Evolutionary conservation across 2,888 invertebrate species (phyloP).

Genomic region (Acheta domesticus): DNA sequence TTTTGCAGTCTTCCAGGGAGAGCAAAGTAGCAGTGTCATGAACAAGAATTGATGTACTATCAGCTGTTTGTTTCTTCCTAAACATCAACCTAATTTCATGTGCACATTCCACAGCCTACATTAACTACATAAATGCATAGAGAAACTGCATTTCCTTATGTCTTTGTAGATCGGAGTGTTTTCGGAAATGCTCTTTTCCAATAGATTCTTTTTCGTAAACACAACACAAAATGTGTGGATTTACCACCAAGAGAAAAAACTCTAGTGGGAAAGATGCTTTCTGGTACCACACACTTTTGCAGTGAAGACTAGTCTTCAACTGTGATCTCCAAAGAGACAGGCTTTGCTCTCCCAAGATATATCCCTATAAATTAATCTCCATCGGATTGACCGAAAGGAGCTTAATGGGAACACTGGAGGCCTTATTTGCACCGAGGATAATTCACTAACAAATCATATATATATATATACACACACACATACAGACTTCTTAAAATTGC

Average conservation of each 20-base stretch:
- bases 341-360: conserved; percentile 31
- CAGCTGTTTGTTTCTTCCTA: background rate
- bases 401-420: conserved; percentile 8
- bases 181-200: conserved; percentile 87
- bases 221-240: conserved; percentile 73
- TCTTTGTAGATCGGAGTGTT: conserved; percentile 66
- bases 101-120: background rate
- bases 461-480: background rate
- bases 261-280: conserved; percentile 39
- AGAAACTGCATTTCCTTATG: conserved; percentile 26
- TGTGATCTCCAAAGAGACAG: conserved; percentile 33
- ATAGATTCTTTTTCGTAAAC: conserved; percentile 75
- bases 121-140: background rate
- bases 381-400: background rate
- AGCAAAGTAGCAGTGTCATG: background rate
- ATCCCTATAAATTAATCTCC: background rate
- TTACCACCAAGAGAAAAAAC: conserved; percentile 39
- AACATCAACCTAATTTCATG: background rate
- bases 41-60: background rate
- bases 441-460: background rate
- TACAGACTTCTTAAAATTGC: background rate
- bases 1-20: background rate
- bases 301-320: conserved; percentile 35
- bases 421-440: background rate
- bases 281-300: conserved; percentile 40